Percentiles rank a stretch among this genome's conserved stretches.
Evolutionary conservation across 1,140 invertebrate genomes (phyloP).

Genomic region (Nasonia longicornis): DNA sequence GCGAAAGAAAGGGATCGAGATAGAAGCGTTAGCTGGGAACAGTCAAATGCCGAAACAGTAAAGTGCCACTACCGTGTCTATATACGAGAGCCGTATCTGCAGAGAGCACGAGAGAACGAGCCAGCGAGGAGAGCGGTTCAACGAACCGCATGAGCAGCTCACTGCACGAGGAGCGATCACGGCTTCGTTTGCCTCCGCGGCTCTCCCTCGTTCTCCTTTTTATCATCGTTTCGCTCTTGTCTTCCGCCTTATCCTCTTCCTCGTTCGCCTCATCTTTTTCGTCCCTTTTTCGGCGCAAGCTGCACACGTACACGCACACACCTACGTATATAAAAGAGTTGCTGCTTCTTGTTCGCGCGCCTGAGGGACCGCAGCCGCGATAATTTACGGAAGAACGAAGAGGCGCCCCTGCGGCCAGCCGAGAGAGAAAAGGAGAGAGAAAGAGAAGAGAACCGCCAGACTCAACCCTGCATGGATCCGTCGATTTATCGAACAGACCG

Average conservation of each 20-base stretch:
- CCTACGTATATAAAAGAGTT: neutral
- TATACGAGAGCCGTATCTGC: too few species aligned
- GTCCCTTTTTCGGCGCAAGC: conserved; percentile 8
- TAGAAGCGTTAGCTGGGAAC: conserved; percentile 43
- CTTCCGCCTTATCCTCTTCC: conserved; percentile 2
- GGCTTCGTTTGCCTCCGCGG: conserved; percentile 25
- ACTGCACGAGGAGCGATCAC: conserved; percentile 24
- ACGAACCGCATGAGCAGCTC: conserved; percentile 36
- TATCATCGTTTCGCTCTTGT: conserved; percentile 5
- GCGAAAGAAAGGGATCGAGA: conserved; percentile 1
- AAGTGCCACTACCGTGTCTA: conserved; percentile 17
- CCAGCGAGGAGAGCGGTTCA: conserved; percentile 10
- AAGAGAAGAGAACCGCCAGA: neutral
- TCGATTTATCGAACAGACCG: conserved; percentile 4
- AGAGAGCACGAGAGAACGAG: neutral
- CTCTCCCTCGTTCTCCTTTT: neutral
- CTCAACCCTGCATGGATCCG: neutral
- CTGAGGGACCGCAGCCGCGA: conserved; percentile 29
- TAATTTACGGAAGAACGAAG: conserved; percentile 50
- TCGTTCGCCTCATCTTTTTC: conserved; percentile 9
- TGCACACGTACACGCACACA: neutral
- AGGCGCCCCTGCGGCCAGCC: neutral
- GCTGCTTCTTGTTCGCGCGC: neutral
- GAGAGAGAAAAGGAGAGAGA: neutral
- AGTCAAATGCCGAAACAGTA: conserved; percentile 56